These are phyloP conservation scores for Candidula unifasciata DNA, from an alignment of 2,888 invertebrate genomes.

Conservation along the genomic window DNA sequence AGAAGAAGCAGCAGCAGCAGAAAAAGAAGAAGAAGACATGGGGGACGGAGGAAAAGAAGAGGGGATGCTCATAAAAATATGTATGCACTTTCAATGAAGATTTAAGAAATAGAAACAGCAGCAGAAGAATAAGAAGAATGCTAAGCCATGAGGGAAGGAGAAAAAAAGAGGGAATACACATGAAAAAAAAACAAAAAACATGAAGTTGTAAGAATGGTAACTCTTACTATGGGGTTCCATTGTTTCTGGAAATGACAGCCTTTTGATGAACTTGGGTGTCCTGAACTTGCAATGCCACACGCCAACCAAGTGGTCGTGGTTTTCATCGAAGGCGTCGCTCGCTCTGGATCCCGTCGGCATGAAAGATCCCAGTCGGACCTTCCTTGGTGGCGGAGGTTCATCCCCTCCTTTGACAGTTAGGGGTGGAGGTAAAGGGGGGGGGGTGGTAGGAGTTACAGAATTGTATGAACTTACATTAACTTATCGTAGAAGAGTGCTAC, in stretches of 20 bases:
- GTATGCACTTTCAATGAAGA: background rate
- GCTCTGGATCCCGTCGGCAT: slow-evolving; percentile 64
- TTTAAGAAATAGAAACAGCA: background rate
- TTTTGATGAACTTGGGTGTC: slow-evolving; percentile 63
- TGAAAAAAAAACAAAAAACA: background rate
- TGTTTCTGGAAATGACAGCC: slow-evolving; percentile 62
- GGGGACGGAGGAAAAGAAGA: too few relatives aligned
- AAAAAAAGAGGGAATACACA: background rate
- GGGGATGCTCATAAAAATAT: background rate
- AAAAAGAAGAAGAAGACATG: background rate
- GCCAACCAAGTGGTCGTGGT: slow-evolving; percentile 62
- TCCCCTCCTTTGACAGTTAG: slow-evolving; percentile 60
- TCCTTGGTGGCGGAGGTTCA: slow-evolving; percentile 61
- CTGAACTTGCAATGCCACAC: slow-evolving; percentile 63
- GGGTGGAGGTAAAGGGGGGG: background rate
- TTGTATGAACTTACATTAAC: too few relatives aligned
- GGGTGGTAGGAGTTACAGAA: too few relatives aligned
- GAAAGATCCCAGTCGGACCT: slow-evolving; percentile 70
- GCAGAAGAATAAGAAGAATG: background rate
- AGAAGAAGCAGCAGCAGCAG: background rate
- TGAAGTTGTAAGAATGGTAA: background rate
- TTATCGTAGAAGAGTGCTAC: too few relatives aligned
- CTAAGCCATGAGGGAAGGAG: background rate
- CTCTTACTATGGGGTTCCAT: slow-evolving; percentile 71
- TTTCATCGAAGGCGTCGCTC: slow-evolving; percentile 60